phyloP scores from a whole-genome alignment of 2,113 vertebrate species.

The Charina bottae region DNA sequence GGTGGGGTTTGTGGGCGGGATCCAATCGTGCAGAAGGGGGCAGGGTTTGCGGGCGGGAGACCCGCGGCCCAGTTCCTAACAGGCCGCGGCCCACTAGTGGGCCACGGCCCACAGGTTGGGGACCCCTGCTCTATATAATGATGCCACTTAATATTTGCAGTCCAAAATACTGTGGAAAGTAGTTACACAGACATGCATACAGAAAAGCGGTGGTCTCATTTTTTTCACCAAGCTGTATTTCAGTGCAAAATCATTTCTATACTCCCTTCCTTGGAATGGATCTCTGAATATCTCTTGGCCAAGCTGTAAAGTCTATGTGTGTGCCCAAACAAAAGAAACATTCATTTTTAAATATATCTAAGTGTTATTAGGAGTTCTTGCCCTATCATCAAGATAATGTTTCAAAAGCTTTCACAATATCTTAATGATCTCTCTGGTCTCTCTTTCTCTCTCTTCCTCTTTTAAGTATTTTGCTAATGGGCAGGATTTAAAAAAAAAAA shows the following conservation, averaged over 20 bases:
- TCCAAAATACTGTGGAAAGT: slow-evolving; percentile 24
- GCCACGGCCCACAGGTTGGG: too few relatives aligned
- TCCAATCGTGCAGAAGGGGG: too few relatives aligned
- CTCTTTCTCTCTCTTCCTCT: slow-evolving; percentile 1
- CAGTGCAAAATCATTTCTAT: slow-evolving; percentile 23
- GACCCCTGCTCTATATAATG: neutral
- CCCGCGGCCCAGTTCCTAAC: too few relatives aligned
- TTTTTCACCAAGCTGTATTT: slow-evolving; percentile 24
- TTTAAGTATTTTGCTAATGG: slow-evolving; percentile 46
- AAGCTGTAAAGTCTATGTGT: slow-evolving; percentile 14
- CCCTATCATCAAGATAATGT: neutral
- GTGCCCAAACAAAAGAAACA: slow-evolving; percentile 23
- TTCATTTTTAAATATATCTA: neutral
- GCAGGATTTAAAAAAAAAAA: slow-evolving; percentile 43
- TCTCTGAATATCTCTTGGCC: slow-evolving; percentile 16
- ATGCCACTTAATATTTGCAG: slow-evolving; percentile 18
- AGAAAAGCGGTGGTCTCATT: neutral
- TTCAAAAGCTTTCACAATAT: slow-evolving; percentile 26
- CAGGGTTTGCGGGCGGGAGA: too few relatives aligned
- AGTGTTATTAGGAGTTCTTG: neutral
- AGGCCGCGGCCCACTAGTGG: too few relatives aligned
- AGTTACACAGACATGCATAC: neutral
- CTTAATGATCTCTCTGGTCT: slow-evolving; percentile 17
- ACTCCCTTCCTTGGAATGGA: neutral
- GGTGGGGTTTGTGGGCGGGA: too few relatives aligned